These are phyloP conservation scores for Catagonus wagneri DNA, from an alignment of 2,113 vertebrate genomes.

Conservation along the genomic window DNA sequence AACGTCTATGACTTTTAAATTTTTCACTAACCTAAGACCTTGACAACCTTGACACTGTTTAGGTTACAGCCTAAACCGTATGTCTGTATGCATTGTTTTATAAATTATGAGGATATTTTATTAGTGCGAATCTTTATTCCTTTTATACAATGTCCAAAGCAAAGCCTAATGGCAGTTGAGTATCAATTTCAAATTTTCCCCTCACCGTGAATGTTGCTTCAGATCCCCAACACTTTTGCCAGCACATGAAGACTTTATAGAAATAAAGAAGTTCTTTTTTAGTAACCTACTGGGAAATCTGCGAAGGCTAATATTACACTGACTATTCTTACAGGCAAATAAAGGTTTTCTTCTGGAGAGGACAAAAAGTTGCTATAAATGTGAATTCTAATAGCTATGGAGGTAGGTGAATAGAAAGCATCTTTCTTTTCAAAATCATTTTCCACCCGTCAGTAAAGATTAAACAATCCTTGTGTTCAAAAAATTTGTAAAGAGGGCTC, in stretches of 20 bases:
- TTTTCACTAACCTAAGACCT: slow-evolving; percentile 75
- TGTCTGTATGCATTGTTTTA: neutral
- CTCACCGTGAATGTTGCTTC: neutral
- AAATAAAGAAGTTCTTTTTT: slow-evolving; percentile 9
- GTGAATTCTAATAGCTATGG: slow-evolving; percentile 68
- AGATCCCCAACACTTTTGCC: neutral
- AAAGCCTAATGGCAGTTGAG: neutral
- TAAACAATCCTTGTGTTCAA: slow-evolving; percentile 70
- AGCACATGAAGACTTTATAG: neutral
- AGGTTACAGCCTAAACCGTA: slow-evolving; percentile 13
- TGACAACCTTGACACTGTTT: slow-evolving; percentile 56
- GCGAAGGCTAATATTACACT: slow-evolving; percentile 5
- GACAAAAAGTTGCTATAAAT: slow-evolving; percentile 69
- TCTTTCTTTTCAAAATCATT: slow-evolving; percentile 59
- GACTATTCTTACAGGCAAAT: slow-evolving; percentile 56
- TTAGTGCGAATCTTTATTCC: neutral
- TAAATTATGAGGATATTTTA: neutral
- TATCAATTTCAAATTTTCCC: neutral
- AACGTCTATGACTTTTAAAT: slow-evolving; percentile 68
- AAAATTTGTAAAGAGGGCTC: slow-evolving; percentile 35
- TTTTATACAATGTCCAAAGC: neutral
- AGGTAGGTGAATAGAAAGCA: slow-evolving; percentile 3
- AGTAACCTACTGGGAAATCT: neutral
- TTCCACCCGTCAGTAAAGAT: slow-evolving; percentile 54
- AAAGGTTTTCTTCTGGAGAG: slow-evolving; percentile 61